Conservation (phyloP, 2,113 vertebrate genomes). For the Anhinga anhinga region DNA sequence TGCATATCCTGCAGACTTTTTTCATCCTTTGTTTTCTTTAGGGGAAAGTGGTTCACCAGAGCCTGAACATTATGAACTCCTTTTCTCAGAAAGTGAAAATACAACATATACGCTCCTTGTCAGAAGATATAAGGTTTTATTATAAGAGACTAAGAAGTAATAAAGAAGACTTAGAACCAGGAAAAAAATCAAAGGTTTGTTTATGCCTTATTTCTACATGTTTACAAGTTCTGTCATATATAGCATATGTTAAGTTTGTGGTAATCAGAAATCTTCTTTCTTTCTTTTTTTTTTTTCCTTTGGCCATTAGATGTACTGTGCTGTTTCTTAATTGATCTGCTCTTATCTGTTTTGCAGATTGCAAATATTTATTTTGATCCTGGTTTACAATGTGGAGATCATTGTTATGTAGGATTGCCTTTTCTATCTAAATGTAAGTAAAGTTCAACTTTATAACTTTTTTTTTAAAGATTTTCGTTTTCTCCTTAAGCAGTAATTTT, state of each 20-base stretch:
- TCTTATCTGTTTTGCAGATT: slow-evolving; percentile 80
- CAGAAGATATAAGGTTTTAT: slow-evolving; percentile 93
- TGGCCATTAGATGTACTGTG: not conserved
- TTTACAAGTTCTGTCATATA: not conserved
- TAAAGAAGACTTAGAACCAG: slow-evolving; percentile 93
- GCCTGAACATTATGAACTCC: slow-evolving; percentile 92
- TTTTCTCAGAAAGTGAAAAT: slow-evolving; percentile 96
- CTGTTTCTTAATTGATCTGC: not conserved
- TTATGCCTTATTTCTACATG: not conserved
- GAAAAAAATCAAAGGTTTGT: slow-evolving; percentile 93
- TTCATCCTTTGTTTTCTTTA: slow-evolving; percentile 58
- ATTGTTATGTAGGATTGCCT: slow-evolving; percentile 93
- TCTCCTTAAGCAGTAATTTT: not conserved
- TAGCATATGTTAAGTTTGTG: not conserved
- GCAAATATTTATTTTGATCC: slow-evolving; percentile 99
- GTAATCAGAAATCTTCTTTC: not conserved
- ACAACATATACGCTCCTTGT: slow-evolving; percentile 90
- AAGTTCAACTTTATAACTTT: not conserved
- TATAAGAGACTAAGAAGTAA: slow-evolving; percentile 91
- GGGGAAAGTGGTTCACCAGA: slow-evolving; percentile 96
- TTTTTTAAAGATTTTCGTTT: too few species aligned
- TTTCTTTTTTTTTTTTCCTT: not conserved
- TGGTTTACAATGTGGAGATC: slow-evolving; percentile 90
- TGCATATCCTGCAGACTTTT: not conserved
- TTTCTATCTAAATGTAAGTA: slow-evolving; percentile 96